These are phyloP conservation scores for Uria lomvia DNA, from an alignment of 2,113 vertebrate species.

Conservation along the genomic window DNA sequence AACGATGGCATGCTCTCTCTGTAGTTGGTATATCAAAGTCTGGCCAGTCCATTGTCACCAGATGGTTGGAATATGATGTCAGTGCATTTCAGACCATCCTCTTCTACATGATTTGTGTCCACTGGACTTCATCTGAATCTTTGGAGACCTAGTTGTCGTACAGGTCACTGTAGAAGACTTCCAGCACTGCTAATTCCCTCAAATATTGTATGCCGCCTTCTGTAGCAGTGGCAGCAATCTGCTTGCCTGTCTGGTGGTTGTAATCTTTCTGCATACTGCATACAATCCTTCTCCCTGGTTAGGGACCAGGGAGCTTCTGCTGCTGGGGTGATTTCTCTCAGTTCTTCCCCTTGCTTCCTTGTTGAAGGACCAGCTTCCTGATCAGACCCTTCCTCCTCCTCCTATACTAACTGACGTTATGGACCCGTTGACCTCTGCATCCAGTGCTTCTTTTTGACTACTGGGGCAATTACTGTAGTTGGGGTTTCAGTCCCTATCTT, in stretches of 20 bases:
- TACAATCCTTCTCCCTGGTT: not conserved
- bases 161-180: not conserved
- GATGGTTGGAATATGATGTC: not conserved
- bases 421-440: not conserved
- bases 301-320: fast-evolving
- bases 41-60: not conserved
- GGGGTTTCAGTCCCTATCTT: not conserved
- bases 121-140: not conserved
- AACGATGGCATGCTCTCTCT: not conserved
- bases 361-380: not conserved
- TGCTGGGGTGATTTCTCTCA: not conserved
- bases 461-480: not conserved
- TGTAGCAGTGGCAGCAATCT: not conserved
- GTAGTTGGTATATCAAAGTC: not conserved
- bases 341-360: not conserved
- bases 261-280: not conserved
- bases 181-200: not conserved
- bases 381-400: not conserved
- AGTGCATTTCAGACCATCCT: not conserved
- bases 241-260: not conserved
- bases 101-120: not conserved
- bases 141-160: not conserved
- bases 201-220: not conserved
- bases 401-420: not conserved
- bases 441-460: not conserved